Evolutionary conservation across 2,113 vertebrate species (phyloP).

Genomic region (Bufo gargarizans): DNA sequence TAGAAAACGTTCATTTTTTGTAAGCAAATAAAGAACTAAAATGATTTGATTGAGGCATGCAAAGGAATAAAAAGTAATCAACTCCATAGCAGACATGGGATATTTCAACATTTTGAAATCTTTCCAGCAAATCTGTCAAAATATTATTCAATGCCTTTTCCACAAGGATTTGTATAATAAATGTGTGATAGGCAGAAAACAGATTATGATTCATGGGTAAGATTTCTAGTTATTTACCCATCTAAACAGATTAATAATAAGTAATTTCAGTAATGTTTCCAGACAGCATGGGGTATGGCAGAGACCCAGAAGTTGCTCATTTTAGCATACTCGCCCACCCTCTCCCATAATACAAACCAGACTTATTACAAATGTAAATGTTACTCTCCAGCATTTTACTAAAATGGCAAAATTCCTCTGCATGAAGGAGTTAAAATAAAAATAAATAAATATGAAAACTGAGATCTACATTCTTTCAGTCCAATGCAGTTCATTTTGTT

Average conservation of each 20-base stretch:
- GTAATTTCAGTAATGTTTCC: slow-evolving; percentile 51
- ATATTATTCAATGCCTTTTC: slow-evolving; percentile 54
- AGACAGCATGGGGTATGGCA: slow-evolving; percentile 49
- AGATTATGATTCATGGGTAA: slow-evolving; percentile 46
- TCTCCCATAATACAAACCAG: slow-evolving; percentile 39
- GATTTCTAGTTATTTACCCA: slow-evolving; percentile 53
- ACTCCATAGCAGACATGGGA: slow-evolving; percentile 35
- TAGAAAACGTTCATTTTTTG: slow-evolving; percentile 22
- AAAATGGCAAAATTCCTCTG: neutral
- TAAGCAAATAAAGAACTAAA: slow-evolving; percentile 32
- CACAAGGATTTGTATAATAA: slow-evolving; percentile 49
- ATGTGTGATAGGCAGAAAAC: slow-evolving; percentile 36
- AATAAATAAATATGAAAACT: neutral
- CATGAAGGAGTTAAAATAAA: neutral
- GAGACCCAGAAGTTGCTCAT: slow-evolving; percentile 30
- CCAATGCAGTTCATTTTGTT: too few species aligned
- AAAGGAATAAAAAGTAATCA: slow-evolving; percentile 41
- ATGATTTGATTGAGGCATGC: slow-evolving; percentile 27
- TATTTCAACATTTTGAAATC: slow-evolving; percentile 51
- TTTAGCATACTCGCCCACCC: slow-evolving; percentile 39
- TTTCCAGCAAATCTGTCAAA: slow-evolving; percentile 48
- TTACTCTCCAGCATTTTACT: neutral
- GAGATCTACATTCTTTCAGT: too few species aligned
- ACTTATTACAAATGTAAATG: slow-evolving; percentile 30
- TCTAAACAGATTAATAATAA: slow-evolving; percentile 53